Conservation (phyloP, 1,140 invertebrate genomes). For the Microplitis mediator region DNA sequence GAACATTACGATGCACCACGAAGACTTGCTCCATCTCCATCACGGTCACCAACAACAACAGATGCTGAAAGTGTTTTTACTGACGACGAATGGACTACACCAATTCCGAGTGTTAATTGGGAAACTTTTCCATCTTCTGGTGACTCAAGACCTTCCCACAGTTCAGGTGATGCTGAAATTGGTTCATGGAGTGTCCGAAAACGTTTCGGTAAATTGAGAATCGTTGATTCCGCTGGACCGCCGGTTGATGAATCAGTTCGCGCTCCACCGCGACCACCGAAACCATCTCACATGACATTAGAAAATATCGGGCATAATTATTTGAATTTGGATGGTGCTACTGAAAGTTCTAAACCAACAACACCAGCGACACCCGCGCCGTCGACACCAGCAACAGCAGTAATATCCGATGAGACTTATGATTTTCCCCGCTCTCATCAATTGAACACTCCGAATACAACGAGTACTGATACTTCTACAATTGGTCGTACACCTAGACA, state of each 20-base stretch:
- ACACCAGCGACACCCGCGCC: slow-evolving; percentile 53
- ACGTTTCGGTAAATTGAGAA: slow-evolving; percentile 64
- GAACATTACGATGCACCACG: slow-evolving; percentile 59
- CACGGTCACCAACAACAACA: slow-evolving; percentile 58
- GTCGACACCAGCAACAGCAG: slow-evolving; percentile 43
- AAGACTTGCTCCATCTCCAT: slow-evolving; percentile 53
- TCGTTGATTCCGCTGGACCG: slow-evolving; percentile 49
- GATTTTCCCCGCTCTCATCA: slow-evolving; percentile 75
- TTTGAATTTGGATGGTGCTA: slow-evolving; percentile 61
- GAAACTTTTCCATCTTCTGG: slow-evolving; percentile 62
- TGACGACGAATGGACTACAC: slow-evolving; percentile 50
- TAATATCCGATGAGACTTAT: slow-evolving; percentile 70
- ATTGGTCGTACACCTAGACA: slow-evolving; percentile 59
- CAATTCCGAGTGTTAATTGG: slow-evolving; percentile 63
- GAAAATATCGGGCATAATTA: slow-evolving; percentile 64
- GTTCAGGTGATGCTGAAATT: slow-evolving; percentile 66
- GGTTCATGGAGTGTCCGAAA: slow-evolving; percentile 66
- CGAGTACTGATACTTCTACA: slow-evolving; percentile 32
- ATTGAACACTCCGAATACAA: slow-evolving; percentile 49
- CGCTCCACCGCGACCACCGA: slow-evolving; percentile 77
- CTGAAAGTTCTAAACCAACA: slow-evolving; percentile 49
- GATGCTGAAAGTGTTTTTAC: slow-evolving; percentile 60
- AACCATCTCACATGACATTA: slow-evolving; percentile 67
- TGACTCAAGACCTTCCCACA: slow-evolving; percentile 60
- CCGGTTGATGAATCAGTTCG: slow-evolving; percentile 45